Evolutionary conservation across 1,140 invertebrate genomes (phyloP), one percentile per base, ranked within the genome.

Genomic region (Anoplophora glabripennis): DNA sequence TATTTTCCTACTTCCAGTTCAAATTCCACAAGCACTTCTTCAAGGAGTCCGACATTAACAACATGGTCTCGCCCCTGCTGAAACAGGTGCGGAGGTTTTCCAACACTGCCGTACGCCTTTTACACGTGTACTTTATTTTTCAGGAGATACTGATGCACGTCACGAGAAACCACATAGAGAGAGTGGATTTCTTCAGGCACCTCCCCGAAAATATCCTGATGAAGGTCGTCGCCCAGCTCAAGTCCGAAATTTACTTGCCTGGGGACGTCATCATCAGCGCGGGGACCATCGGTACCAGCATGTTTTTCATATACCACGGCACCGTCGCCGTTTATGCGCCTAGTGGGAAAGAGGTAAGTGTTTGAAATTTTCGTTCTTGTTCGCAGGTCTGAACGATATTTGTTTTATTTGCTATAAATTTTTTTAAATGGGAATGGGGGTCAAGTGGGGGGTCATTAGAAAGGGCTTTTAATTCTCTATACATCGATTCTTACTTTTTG

Each of bases 301-400:
- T 85, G 80, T 85, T 77, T 64, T 84, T 84, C 59, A 72, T 84
- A 9, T 76, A 76, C 0, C 76, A 69, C 35, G 83, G 83, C 15
- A 80, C 79, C 3, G 80, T 84, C 0, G 79, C 80, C 4, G 75
- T 84, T 21, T 76, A 79, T 14, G 82, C 82, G 1, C 69, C 78
- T 7, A 79, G 77, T 35, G 83, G 83, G 15, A 79, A 78, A 63
- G 82, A 84, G 70, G 79, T 80, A 34, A 45, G 40, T 33, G 12
- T 28, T 12, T 33, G n/a, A 46, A n/a, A n/a, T n/a, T n/a, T n/a
- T n/a, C n/a, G n/a, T n/a, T n/a, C n/a, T n/a, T n/a, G n/a, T n/a
- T n/a, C n/a, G n/a, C n/a, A n/a, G n/a, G n/a, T n/a, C n/a, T n/a
- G n/a, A n/a, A n/a, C n/a, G n/a, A n/a, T n/a, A n/a, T n/a, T n/a